Base-by-base conservation (phyloP, 2,797 vertebrate species). In the Naso thynnoides region DNA sequence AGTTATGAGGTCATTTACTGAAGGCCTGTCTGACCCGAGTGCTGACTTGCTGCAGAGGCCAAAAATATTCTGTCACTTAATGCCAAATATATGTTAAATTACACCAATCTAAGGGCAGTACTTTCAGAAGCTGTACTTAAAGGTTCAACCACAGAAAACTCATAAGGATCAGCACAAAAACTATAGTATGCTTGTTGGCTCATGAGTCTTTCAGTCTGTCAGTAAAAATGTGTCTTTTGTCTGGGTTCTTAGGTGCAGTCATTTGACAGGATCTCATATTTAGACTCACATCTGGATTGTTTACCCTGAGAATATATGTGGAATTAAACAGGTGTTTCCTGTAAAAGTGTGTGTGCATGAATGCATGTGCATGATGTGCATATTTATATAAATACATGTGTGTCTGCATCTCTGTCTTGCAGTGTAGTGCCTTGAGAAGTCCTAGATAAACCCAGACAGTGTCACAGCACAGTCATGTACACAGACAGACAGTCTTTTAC, bases 391-490 rank as follows among this genome's bases (percentile, higher is more conserved):
- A 9, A 2, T 59, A 23, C 10, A 15, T 27, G 53, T 2, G 19
- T 27, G 39, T 29, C n/a, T 66, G 64, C 55, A 13, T 48, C 3
- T 60, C 31, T 55, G 33, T 60, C 56, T 60, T 58, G 54, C 59
- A 4, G 64, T 76, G 5, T 31, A 24, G 26, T 42, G 58, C 71
- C 19, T 53, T 42, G 1, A 39, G 47, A 59, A 58, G 76, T 64
- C 47, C 45, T 56, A 39, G 26, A 79, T 75, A 39, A 85, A 73
- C 36, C 60, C n/a, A n/a, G n/a, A n/a, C n/a, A n/a, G n/a, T 16
- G 41, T 58, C 54, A 52, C 56, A 65, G 15, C 61, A 59, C 14
- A 59, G 8, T 54, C 49, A 44, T 26, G 16, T 18, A 49, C 55
- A 60, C 3, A 53, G 15, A 52, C 7, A 31, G 21, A 56, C 16